Evolutionary conservation across 2,113 vertebrate species (phyloP).

Genomic region (Psittacus erithacus): DNA sequence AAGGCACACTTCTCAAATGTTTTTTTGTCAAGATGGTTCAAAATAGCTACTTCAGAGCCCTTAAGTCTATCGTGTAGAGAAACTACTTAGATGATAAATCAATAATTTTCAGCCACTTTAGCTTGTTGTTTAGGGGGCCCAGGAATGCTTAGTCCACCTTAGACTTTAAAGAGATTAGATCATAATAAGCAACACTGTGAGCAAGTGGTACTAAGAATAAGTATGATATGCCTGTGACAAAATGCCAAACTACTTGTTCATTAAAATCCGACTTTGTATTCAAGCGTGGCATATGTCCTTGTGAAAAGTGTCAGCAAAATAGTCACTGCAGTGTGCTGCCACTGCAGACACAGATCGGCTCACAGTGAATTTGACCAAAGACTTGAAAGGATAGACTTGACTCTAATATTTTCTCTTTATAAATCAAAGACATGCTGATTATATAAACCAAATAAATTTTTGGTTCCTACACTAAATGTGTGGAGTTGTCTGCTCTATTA

Average conservation of each 20-base stretch:
- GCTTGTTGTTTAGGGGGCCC: background rate
- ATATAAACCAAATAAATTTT: background rate
- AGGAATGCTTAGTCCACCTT: accelerated
- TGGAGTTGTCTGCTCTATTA: background rate
- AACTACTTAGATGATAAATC: background rate
- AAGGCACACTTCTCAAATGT: background rate
- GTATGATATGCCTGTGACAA: background rate
- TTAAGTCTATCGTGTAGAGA: background rate
- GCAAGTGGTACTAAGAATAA: background rate
- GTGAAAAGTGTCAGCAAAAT: background rate
- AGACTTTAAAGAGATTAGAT: background rate
- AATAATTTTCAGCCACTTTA: background rate
- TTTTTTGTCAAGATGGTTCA: conserved; percentile 24
- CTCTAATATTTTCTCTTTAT: background rate
- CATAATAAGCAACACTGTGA: background rate
- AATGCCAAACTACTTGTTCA: background rate
- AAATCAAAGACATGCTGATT: background rate
- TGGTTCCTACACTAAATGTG: background rate
- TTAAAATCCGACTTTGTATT: background rate
- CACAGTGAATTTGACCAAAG: background rate
- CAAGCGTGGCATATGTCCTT: background rate
- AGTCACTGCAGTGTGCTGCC: accelerated
- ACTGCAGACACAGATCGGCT: background rate
- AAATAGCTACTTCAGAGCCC: conserved; percentile 12
- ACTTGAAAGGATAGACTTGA: background rate